Evolutionary conservation across 2,113 vertebrate genomes (phyloP).

Genomic region (Toxotes jaculatrix): DNA sequence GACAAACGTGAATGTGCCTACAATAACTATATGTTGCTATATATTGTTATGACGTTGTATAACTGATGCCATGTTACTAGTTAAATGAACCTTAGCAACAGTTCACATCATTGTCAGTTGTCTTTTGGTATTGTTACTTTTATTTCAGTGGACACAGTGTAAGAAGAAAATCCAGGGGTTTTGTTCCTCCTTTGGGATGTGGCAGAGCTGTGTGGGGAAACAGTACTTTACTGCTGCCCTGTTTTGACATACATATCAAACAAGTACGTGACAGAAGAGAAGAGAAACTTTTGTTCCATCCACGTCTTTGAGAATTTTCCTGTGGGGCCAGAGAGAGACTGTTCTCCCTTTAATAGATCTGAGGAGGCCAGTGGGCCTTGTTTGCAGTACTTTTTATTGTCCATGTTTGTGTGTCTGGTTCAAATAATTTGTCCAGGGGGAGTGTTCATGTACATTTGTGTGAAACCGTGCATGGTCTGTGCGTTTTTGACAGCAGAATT

Average conservation of each 20-base stretch:
- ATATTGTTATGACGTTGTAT: too few relatives aligned
- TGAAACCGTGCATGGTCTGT: neutral
- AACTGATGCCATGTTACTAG: too few relatives aligned
- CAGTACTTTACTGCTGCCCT: conserved; percentile 9
- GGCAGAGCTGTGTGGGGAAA: conserved; percentile 14
- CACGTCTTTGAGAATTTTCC: neutral
- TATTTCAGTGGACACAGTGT: neutral
- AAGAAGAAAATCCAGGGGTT: neutral
- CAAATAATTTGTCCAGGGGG: neutral
- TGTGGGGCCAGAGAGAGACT: neutral
- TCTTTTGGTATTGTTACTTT: neutral
- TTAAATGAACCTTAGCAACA: too few relatives aligned
- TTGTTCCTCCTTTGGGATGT: neutral
- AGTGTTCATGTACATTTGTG: neutral
- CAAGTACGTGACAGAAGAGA: neutral
- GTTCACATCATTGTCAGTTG: neutral
- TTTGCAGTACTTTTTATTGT: neutral
- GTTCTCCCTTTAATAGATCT: conserved; percentile 2
- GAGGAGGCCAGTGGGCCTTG: conserved; percentile 11
- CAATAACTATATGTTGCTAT: too few relatives aligned
- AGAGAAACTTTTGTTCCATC: neutral
- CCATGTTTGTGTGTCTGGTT: conserved; percentile 20
- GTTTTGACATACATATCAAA: conserved; percentile 16
- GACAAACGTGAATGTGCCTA: too few relatives aligned
- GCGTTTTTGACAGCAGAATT: conserved; percentile 27